A percentile compares a stretch with the other conserved stretches of the same genome.
Evolutionary conservation across 1,140 invertebrate species (phyloP).

Genomic region (Eulimnadia texana): DNA sequence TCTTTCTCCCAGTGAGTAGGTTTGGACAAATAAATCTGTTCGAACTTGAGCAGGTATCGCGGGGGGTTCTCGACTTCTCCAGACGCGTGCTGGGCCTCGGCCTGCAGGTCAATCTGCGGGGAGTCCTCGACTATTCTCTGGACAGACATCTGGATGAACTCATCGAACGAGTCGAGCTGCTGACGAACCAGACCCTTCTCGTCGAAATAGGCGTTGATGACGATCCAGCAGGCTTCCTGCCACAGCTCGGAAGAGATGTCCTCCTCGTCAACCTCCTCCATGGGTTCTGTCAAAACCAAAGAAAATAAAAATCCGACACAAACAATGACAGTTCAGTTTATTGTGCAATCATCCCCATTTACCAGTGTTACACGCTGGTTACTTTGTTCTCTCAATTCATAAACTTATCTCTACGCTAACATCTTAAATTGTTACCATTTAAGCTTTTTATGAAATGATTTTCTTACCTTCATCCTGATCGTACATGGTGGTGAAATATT

Average conservation of each 20-base stretch:
- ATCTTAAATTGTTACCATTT: too few species aligned
- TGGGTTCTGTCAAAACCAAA: constrained; percentile 1
- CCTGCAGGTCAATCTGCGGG: constrained; percentile 90
- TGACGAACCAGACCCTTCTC: constrained; percentile 98
- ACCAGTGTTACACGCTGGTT: too few species aligned
- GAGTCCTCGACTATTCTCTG: constrained; percentile 98
- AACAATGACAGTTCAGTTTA: too few species aligned
- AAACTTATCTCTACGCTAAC: too few species aligned
- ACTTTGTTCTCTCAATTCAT: too few species aligned
- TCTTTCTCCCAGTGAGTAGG: constrained; percentile 99
- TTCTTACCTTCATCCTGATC: constrained; percentile 3
- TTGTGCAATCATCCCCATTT: too few species aligned
- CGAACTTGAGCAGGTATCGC: constrained; percentile 86
- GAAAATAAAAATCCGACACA: not conserved
- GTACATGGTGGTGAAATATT: not conserved
- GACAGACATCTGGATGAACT: constrained; percentile 99
- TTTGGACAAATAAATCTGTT: constrained; percentile 97
- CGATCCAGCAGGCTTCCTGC: constrained; percentile 99
- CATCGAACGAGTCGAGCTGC: constrained; percentile 97
- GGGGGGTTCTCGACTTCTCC: constrained; percentile 86
- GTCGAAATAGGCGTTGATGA: constrained; percentile 98
- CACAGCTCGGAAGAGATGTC: constrained; percentile 90
- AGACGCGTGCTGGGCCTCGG: constrained; percentile 86
- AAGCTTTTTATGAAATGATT: not conserved
- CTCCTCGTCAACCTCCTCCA: constrained; percentile 58